phyloP scores from a whole-genome alignment of 2,113 vertebrate genomes.

The Hydrochoerus hydrochaeris region DNA sequence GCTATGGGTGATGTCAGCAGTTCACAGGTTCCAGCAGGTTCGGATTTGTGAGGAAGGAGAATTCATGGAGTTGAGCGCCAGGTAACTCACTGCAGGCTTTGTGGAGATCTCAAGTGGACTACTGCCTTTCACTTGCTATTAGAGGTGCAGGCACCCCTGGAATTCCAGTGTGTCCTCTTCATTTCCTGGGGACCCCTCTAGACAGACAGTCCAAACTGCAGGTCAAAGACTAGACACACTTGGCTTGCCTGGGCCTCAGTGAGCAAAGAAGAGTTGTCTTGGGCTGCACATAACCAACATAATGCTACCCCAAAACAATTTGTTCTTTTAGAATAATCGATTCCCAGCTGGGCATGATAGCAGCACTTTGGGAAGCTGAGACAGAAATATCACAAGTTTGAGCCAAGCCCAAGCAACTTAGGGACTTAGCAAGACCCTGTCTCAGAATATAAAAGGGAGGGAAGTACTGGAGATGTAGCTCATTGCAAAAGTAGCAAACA shows the following conservation, averaged over 20 bases:
- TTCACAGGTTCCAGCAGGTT: neutral
- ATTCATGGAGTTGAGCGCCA: neutral
- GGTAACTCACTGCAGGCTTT: neutral
- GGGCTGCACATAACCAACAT: neutral
- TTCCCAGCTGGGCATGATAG: neutral
- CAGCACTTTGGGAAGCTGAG: neutral
- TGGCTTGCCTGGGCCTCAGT: neutral
- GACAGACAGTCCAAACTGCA: neutral
- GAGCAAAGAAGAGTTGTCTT: neutral
- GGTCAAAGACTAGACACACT: neutral
- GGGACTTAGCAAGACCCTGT: neutral
- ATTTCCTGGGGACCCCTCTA: neutral
- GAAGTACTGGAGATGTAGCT: neutral
- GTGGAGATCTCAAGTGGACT: neutral
- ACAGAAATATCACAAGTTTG: neutral
- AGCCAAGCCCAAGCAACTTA: neutral
- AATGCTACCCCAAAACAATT: neutral
- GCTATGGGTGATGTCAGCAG: neutral
- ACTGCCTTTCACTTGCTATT: neutral
- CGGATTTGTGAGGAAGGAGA: neutral
- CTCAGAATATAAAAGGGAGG: neutral
- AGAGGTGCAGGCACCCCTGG: neutral
- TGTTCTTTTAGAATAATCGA: conserved; percentile 1
- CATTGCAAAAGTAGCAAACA: neutral
- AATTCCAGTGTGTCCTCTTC: neutral